Evolutionary conservation across 2,888 invertebrate species (phyloP), one percentile per base, ranked within the genome.

Genomic region (Caenorhabditis zanzibari): DNA sequence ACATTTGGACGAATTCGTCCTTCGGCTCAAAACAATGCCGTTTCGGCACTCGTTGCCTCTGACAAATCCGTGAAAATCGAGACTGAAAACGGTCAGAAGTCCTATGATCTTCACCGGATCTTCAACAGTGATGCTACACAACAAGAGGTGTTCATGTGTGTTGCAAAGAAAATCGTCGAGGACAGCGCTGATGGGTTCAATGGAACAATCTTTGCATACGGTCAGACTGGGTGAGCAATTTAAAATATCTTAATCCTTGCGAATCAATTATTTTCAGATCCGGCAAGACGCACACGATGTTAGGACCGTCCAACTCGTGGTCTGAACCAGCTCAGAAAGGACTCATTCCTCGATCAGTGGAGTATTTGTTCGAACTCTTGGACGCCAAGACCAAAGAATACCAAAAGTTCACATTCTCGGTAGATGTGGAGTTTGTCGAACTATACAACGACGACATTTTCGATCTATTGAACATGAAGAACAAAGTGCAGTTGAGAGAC

Each of bases 161-260:
- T 93, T 4, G 93, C 92, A 1, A 92, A 91, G 81, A 89, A 90
- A 26, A 90, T 93, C n/a, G 92, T 93, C 54, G 93, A 93, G 24
- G 92, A 92, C 66, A 93, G 93, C 86, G 82, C 93, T 0, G 88
- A 89, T 28, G 93, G 93, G 1, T 93, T 93, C 86, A 93, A 93
- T 89, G 93, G 93, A 1, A 93, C 93, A 5, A 93, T 93, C 68
- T 93, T 93, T 91, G 93, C 93, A 1, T 93, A 93, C 88, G 93
- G 93, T 0, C 93, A 93, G 88, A 93, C 93, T 16, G 93, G 86
- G 66, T 74, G 38, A 44, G 26, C 12, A 14, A 12, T 26, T 26
- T 26, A 12, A 14, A 9, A 9, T 22, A 9, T 2, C 10, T 12
- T 12, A 4, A 14, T 14, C 14, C 0, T 7, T 19, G 24, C 2